Base-by-base conservation (phyloP, 2,797 vertebrate species). In the Tympanoctomys barrerae region DNA sequence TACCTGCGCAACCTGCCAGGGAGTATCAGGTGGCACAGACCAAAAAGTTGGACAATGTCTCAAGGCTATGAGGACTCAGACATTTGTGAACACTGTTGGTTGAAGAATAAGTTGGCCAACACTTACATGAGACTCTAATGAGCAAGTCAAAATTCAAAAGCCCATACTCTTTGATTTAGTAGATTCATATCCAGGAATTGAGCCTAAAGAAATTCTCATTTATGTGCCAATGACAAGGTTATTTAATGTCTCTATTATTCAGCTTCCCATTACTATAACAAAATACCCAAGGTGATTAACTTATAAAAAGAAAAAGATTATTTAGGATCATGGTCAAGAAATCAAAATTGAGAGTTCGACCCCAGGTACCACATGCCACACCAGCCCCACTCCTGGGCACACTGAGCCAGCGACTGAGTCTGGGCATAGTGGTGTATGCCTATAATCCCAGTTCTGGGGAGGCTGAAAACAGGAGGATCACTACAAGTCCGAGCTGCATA, bases 141-240 rank as follows among this genome's bases (percentile, higher is more conserved):
- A 84, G 57, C 42, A 88, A 89, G 73, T 68, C 64, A 90, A 85
- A 86, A 94, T 86, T 80, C 66, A 33, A 90, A 73, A 93, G 36
- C 10, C 78, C n/a, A 33, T 28, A 26, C 7, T 33, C 36, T 90
- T 85, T 91, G 54, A 79, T 42, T 84, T n/a, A 54, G 39, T 33
- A 85, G 36, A 75, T 90, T 26, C 79, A 73, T 75, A 81, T 89
- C 75, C 39, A 87, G 66, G 62, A 83, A 87, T 7, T 61, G 86
- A 94, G 46, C 70, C 52, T n/a, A 64, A 3, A 75, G 80, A 92
- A 31, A 64, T 16, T 62, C 13, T 73, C 64, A 18, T 21, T 46
- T 77, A 10, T 64, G 9, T 79, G 33, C 85, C 61, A 66, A 90
- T 78, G 42, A 42, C 46, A 83, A 80, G 49, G 28, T 28, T 68